phyloP scores from a whole-genome alignment of 2,797 vertebrate genomes.

The Xenops minutus region DNA sequence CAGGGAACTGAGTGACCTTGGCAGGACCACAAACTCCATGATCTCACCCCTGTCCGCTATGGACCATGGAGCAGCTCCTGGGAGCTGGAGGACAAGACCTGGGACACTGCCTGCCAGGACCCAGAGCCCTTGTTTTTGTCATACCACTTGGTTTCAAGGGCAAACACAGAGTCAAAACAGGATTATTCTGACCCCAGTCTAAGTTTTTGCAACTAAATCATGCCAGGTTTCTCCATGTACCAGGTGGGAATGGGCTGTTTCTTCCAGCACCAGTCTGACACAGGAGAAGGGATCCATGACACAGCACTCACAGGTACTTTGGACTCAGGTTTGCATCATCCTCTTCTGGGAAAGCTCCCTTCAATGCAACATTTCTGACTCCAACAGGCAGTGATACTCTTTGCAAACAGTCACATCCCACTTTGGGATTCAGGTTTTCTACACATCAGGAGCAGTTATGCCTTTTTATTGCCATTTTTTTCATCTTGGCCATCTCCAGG shows the following conservation, averaged over 20 bases:
- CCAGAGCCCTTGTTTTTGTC: background rate
- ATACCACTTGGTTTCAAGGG: background rate
- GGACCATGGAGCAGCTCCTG: background rate
- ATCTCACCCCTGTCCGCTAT: rapidly evolving
- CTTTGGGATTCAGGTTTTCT: background rate
- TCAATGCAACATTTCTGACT: background rate
- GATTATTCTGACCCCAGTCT: background rate
- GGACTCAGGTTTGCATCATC: background rate
- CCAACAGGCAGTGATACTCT: background rate
- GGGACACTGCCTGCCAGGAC: background rate
- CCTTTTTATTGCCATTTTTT: background rate
- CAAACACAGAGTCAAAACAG: background rate
- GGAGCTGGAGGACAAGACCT: background rate
- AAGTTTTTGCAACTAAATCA: background rate
- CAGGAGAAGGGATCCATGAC: background rate
- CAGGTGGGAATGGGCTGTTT: background rate
- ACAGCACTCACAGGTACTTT: background rate
- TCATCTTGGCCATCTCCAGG: background rate
- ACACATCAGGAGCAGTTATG: background rate
- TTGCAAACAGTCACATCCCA: background rate
- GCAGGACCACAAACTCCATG: background rate
- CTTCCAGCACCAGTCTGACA: background rate
- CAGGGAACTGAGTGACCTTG: background rate
- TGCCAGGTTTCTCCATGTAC: background rate
- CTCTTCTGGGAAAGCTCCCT: background rate